Evolutionary conservation across 2,888 invertebrate genomes (phyloP).

Genomic region (Helicoverpa assulta): DNA sequence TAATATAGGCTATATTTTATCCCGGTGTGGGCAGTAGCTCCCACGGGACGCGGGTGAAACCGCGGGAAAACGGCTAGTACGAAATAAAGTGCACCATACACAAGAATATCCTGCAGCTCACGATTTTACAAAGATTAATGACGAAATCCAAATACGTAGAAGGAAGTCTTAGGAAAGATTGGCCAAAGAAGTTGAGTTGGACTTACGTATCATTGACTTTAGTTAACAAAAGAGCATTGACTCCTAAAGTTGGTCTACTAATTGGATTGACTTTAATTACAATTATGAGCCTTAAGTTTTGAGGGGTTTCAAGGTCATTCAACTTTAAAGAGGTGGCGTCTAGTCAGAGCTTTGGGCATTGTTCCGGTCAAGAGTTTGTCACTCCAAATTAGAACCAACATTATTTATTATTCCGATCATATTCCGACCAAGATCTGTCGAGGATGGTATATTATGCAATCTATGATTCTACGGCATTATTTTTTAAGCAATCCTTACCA

Average conservation of each 20-base stretch:
- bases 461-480: background rate
- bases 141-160: background rate
- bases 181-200: background rate
- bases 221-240: slow-evolving; percentile 22
- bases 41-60: no score
- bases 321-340: slow-evolving; percentile 19
- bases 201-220: background rate
- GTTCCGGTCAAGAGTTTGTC: background rate
- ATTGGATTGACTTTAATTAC: slow-evolving; percentile 20
- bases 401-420: no score
- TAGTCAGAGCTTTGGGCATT: background rate
- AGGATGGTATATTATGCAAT: background rate
- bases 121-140: background rate
- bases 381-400: background rate
- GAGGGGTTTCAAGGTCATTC: slow-evolving; percentile 28
- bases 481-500: no score
- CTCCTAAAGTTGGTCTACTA: slow-evolving; percentile 9
- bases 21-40: no score
- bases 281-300: slow-evolving; percentile 23
- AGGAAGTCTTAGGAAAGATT: background rate
- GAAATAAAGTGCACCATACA: slow-evolving; percentile 4
- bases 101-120: slow-evolving; percentile 1
- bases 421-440: background rate
- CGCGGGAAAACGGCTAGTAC: no score
- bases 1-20: no score